Conservation (phyloP, 2,113 vertebrate species). For the Platichthys stellatus region DNA sequence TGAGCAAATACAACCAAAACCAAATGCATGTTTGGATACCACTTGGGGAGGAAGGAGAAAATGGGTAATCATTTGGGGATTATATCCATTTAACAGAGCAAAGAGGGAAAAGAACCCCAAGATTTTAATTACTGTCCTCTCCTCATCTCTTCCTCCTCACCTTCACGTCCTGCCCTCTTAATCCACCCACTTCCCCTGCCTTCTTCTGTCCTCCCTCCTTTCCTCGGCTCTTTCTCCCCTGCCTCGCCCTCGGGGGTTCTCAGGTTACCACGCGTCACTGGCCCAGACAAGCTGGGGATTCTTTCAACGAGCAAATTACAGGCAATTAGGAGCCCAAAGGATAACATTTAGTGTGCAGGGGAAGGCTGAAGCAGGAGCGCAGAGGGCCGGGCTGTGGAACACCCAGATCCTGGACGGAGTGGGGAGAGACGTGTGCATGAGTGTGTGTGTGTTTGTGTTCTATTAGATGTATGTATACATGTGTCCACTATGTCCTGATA, state of each 20-base stretch:
- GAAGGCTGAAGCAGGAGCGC: constrained; percentile 66
- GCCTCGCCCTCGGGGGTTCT: constrained; percentile 68
- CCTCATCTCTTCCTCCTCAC: constrained; percentile 54
- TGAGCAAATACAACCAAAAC: background rate
- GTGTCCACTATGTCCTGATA: constrained; percentile 75
- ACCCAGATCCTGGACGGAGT: constrained; percentile 70
- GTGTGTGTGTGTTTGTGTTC: constrained; percentile 52
- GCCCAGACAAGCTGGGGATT: constrained; percentile 80
- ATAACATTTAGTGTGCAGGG: constrained; percentile 82
- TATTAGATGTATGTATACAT: constrained; percentile 44
- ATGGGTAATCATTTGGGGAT: too few species aligned
- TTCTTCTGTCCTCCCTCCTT: constrained; percentile 52
- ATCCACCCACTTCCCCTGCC: constrained; percentile 59
- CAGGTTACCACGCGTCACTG: constrained; percentile 79
- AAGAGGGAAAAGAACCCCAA: background rate
- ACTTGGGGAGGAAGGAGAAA: background rate
- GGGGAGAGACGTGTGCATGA: constrained; percentile 10
- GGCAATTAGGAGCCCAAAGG: constrained; percentile 83
- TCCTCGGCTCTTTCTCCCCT: constrained; percentile 50
- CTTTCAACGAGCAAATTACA: constrained; percentile 80
- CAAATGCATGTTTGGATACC: background rate
- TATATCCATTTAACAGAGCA: background rate
- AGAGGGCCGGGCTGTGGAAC: constrained; percentile 74
- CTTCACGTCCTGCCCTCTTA: constrained; percentile 62
- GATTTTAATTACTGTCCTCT: constrained; percentile 14